Percentiles rank a stretch among this genome's conserved stretches.
Conservation (phyloP, 2,888 invertebrate genomes). For the Eupithecia subumbrata region DNA sequence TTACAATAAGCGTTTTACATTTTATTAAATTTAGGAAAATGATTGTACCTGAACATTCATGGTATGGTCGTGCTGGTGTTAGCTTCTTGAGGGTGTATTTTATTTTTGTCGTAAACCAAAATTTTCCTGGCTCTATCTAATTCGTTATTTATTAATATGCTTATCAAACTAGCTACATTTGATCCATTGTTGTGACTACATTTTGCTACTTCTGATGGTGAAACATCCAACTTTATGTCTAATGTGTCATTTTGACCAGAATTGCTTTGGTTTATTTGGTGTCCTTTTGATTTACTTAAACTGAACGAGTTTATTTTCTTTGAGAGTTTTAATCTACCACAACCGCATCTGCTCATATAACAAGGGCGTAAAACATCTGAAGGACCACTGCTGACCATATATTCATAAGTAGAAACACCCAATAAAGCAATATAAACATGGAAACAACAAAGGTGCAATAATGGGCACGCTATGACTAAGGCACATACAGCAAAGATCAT, state of each 20-base stretch:
- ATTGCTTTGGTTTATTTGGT: constrained; percentile 34
- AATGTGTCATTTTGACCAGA: constrained; percentile 39
- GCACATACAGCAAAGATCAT: constrained; percentile 87
- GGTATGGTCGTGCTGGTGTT: constrained; percentile 33
- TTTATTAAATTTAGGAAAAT: background rate
- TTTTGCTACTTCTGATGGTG: constrained; percentile 42
- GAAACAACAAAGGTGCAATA: constrained; percentile 93
- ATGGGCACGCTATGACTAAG: constrained; percentile 89
- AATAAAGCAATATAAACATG: constrained; percentile 93
- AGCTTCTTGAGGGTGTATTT: constrained; percentile 69
- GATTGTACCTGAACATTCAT: background rate
- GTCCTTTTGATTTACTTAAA: constrained; percentile 47
- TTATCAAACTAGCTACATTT: constrained; percentile 63
- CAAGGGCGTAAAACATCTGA: constrained; percentile 51
- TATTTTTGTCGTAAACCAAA: constrained; percentile 69
- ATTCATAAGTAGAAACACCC: constrained; percentile 95
- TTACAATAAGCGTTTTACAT: background rate
- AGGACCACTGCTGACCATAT: constrained; percentile 82
- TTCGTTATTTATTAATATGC: constrained; percentile 67
- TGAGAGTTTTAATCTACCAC: constrained; percentile 52
- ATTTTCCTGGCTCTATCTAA: constrained; percentile 67
- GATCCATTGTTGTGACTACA: constrained; percentile 43
- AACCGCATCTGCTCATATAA: constrained; percentile 49
- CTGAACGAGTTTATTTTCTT: constrained; percentile 39
- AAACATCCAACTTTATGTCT: constrained; percentile 44